Percentiles rank a stretch among this genome's conserved stretches.
Evolutionary conservation across 2,113 vertebrate species (phyloP).

Genomic region (Charina bottae): DNA sequence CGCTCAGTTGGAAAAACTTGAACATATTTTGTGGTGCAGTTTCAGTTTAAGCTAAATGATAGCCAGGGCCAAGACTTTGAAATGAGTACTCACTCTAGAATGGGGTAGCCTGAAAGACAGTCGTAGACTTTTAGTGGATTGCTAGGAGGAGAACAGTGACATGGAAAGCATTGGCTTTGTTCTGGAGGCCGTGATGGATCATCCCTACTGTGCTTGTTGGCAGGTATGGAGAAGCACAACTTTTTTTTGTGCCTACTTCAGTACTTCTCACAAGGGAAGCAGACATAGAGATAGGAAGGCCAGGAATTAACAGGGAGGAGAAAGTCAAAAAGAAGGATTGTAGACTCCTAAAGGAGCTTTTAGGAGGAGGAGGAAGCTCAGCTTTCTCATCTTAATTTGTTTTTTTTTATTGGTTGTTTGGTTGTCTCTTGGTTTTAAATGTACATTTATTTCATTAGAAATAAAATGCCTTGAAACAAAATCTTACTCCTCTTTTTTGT

Average conservation of each 20-base stretch:
- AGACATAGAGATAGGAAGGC: background rate
- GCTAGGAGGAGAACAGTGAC: background rate
- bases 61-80: background rate
- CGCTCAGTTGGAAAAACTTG: background rate
- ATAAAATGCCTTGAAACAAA: background rate
- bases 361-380: background rate
- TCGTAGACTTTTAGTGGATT: background rate
- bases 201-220: background rate
- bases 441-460: background rate
- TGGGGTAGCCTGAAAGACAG: background rate
- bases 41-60: background rate
- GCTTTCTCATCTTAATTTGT: background rate
- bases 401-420: background rate
- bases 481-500: background rate
- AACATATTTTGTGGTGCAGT: background rate
- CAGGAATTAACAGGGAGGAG: background rate
- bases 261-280: background rate
- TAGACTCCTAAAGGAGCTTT: background rate
- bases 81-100: background rate
- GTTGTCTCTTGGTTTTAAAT: background rate
- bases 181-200: background rate
- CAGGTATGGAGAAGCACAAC: too few relatives aligned
- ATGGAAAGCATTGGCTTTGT: background rate
- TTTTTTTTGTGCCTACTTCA: background rate
- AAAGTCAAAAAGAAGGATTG: too few relatives aligned